Evolutionary conservation across 2,797 vertebrate genomes (phyloP).

Genomic region (Rhabdomys pumilio): DNA sequence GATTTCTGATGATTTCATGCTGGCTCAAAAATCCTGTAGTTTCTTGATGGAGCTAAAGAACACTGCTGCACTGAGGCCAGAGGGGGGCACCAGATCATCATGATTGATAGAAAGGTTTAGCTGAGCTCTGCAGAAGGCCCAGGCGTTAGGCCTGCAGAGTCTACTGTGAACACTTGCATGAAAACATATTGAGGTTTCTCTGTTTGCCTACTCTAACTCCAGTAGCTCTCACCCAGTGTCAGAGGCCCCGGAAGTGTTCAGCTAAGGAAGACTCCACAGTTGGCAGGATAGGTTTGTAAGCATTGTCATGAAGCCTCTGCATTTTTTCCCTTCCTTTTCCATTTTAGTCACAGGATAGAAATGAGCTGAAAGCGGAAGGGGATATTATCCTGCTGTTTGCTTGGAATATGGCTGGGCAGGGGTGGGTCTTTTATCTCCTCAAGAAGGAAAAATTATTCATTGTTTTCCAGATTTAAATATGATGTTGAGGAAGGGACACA

Average conservation of each 20-base stretch:
- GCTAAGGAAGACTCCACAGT: not conserved
- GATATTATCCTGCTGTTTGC: not conserved
- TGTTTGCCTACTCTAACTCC: conserved; percentile 40
- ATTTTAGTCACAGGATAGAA: not conserved
- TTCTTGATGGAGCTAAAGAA: conserved; percentile 33
- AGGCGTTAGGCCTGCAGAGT: not conserved
- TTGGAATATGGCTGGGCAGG: not conserved
- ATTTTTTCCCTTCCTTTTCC: not conserved
- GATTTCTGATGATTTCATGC: conserved; percentile 59
- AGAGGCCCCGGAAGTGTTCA: not conserved
- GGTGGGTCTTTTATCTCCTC: conserved; percentile 18
- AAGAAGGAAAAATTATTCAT: conserved; percentile 34
- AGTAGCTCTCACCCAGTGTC: not conserved
- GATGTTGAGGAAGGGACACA: not conserved
- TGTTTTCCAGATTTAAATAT: conserved; percentile 9
- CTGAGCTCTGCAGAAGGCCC: not conserved
- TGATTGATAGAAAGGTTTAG: conserved; percentile 71
- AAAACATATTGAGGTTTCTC: conserved; percentile 56
- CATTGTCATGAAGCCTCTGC: not conserved
- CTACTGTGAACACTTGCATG: conserved; percentile 29
- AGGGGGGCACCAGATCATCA: conserved; percentile 81
- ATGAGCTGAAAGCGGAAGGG: not conserved
- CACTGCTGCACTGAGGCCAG: conserved; percentile 72
- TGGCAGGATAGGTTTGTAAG: conserved; percentile 11
- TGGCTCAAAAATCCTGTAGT: conserved; percentile 43